A percentile compares a stretch with the other conserved stretches of the same genome.
These are phyloP conservation scores for Ammodramus savannarum DNA, from an alignment of 2,113 vertebrate genomes.

Conservation along the genomic window DNA sequence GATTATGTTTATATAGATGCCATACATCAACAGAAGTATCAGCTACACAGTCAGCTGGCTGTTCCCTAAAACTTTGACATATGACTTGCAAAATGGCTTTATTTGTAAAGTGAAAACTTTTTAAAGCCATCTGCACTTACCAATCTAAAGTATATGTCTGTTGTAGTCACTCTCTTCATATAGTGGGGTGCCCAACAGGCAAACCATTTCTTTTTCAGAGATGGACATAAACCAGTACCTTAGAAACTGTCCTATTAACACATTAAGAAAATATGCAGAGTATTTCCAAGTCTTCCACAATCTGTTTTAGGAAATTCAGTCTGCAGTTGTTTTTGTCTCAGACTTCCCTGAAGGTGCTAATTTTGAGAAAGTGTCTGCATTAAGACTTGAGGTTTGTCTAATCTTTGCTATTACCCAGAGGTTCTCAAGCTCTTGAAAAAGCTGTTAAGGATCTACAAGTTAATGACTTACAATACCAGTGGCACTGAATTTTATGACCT, in stretches of 20 bases:
- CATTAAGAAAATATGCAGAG: not conserved
- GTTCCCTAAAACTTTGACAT: not conserved
- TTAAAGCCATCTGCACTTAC: not conserved
- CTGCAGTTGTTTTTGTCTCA: not conserved
- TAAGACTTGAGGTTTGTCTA: not conserved
- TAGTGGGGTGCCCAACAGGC: not conserved
- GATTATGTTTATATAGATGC: not conserved
- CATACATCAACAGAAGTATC: not conserved
- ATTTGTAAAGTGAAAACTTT: not conserved
- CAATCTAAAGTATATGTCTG: not conserved
- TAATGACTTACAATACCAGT: not conserved
- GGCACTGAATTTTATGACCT: not conserved
- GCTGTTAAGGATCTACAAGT: not conserved
- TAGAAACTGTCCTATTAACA: not conserved
- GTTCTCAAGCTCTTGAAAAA: not conserved
- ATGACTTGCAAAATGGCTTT: not conserved
- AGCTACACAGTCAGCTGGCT: not conserved
- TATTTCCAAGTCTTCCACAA: not conserved
- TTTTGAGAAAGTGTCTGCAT: not conserved
- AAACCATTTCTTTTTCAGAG: not conserved
- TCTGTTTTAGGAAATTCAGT: not conserved
- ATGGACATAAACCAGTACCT: not conserved
- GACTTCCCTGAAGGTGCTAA: not conserved
- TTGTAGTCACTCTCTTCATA: not conserved
- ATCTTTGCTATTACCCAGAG: not conserved